Percentiles rank a stretch among this genome's conserved stretches.
These are phyloP conservation scores for Eubasilissa regina DNA, from an alignment of 1,140 invertebrate genomes.

Conservation along the genomic window DNA sequence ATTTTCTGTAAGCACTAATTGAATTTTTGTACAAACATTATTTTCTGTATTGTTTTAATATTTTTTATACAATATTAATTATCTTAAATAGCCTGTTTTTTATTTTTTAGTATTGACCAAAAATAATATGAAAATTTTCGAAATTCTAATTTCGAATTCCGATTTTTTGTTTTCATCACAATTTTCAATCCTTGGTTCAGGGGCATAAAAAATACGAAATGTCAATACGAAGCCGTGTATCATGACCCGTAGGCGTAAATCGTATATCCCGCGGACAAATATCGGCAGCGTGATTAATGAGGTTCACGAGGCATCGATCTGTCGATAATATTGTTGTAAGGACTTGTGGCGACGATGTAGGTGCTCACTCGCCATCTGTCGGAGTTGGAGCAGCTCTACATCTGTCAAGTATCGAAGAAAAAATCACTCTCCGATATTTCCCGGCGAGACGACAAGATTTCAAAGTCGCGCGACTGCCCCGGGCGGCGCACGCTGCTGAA, in stretches of 20 bases:
- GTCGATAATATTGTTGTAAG: neutral
- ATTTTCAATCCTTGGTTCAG: no score
- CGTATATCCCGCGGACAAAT: neutral
- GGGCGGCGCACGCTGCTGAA: no score
- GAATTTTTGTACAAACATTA: no score
- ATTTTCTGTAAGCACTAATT: no score
- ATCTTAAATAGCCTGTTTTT: no score
- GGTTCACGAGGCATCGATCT: neutral
- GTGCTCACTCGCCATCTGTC: neutral
- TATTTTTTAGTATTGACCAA: no score
- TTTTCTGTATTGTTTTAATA: no score
- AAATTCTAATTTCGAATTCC: no score
- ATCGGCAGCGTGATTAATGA: neutral
- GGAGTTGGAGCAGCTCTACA: neutral
- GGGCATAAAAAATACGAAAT: no score
- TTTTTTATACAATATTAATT: no score
- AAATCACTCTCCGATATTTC: slow-evolving; percentile 35
- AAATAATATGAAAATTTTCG: no score
- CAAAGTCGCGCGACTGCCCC: slow-evolving; percentile 19
- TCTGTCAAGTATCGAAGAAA: slow-evolving; percentile 31
- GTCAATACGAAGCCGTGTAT: neutral
- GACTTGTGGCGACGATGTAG: neutral
- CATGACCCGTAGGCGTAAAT: neutral
- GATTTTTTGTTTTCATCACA: no score
- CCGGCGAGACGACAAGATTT: slow-evolving; percentile 10